Evolutionary conservation across 2,113 vertebrate species (phyloP).

Genomic region (Eretmochelys imbricata): DNA sequence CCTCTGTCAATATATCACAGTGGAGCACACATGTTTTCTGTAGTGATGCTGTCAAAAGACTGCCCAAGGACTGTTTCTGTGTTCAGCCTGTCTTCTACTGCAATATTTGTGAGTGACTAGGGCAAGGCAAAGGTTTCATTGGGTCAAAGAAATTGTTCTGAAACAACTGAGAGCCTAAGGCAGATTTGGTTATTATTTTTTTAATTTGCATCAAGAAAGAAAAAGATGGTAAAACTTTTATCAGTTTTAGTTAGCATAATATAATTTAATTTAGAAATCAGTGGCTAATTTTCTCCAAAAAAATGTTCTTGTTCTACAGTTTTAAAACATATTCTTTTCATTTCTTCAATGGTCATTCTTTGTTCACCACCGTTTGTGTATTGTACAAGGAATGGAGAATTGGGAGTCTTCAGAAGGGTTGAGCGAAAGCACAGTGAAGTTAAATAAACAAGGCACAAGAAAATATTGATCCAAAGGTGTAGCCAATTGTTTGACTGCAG

Average conservation of each 20-base stretch:
- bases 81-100: slow-evolving; percentile 24
- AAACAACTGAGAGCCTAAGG: slow-evolving; percentile 47
- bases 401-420: not conserved
- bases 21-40: slow-evolving; percentile 40
- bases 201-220: slow-evolving; percentile 3
- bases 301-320: not conserved
- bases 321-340: not conserved
- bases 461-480: not conserved
- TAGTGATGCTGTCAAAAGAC: slow-evolving; percentile 60
- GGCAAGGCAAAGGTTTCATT: slow-evolving; percentile 31
- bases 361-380: not conserved
- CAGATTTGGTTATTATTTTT: slow-evolving; percentile 8
- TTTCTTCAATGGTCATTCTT: not conserved
- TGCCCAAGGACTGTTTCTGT: not conserved
- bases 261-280: slow-evolving; percentile 17
- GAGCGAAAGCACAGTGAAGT: not conserved
- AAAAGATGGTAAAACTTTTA: slow-evolving; percentile 11
- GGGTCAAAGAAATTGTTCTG: slow-evolving; percentile 39
- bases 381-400: not conserved
- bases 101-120: slow-evolving; percentile 43
- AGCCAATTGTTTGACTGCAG: not conserved
- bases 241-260: not conserved
- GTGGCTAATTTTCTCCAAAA: not conserved
- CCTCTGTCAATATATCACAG: slow-evolving; percentile 21
- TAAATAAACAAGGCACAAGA: not conserved